Evolutionary conservation across 92 coral and sea anemone genomes (phyloP), one percentile per base, ranked within the genome.

Genomic region (Heteractis magnifica): DNA sequence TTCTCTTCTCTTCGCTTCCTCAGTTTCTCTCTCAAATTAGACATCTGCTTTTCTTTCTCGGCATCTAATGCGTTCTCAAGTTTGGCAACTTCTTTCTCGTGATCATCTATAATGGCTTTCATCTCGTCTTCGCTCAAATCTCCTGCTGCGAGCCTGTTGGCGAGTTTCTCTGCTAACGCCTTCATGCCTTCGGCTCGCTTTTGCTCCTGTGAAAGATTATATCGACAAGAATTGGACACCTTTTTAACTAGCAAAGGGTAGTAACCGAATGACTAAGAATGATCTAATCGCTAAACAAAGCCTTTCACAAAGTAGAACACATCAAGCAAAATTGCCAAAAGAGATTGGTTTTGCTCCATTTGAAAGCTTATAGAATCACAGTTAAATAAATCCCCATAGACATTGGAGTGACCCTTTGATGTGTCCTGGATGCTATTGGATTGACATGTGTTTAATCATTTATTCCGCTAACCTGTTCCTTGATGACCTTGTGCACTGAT

Each of bases 61-160:
- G 92, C 87, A 21, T 94, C 97, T 55, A 97, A 83, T 53, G 86
- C 77, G 65, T 82, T 88, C 80, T 90, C 98, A 58, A 94, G 89
- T 65, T 91, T 91, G 15, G 97, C 90, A 9, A 94, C 90, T 75
- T 97, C 94, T 34, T 89, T 72, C 76, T 94, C 97, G 71, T 97
- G 99, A 44, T 90, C 99, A 9, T 90, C 94, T 90, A 97, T 86
- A 41, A 97, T 91, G 49, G 92, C 97, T 73, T 87, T 81, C 98
- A 94, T 94, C 77, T 97, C 98, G 26, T 94, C 98, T 59, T 90
- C 98, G 26, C 89, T 92, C 78, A 93, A 55, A 80, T 92, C 91
- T 0, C 94, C 95, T 16, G 87, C 88, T 18, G 98, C 87, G 52
- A 97, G 84, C 71, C 84, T 92, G 73, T 91, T 94, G 49, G 99